phyloP scores from a whole-genome alignment of 2,113 vertebrate genomes.

The Siniperca chuatsi region DNA sequence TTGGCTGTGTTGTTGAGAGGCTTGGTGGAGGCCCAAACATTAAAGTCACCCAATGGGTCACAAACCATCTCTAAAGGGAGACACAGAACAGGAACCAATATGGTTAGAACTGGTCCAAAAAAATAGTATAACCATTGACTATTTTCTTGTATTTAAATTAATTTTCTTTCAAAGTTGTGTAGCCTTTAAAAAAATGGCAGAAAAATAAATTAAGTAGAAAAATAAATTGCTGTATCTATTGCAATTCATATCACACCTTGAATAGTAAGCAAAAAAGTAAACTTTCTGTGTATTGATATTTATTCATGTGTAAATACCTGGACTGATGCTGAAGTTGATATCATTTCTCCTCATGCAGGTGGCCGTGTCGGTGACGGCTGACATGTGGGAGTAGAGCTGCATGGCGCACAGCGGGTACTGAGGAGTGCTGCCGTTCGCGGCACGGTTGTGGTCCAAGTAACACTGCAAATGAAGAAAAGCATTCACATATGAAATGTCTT shows the following conservation, averaged over 20 bases:
- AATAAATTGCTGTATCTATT: too few relatives aligned
- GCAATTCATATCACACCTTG: too few relatives aligned
- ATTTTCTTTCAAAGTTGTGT: not conserved
- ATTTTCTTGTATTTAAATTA: not conserved
- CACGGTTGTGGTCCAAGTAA: conserved; percentile 87
- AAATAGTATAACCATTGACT: not conserved
- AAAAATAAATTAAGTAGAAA: not conserved
- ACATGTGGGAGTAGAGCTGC: conserved; percentile 96
- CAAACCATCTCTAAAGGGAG: conserved; percentile 87
- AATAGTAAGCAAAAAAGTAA: not conserved
- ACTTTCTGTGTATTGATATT: not conserved
- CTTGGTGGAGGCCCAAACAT: conserved; percentile 89
- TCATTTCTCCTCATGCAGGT: conserved; percentile 94
- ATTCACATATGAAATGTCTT: not conserved
- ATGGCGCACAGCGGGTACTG: conserved; percentile 93
- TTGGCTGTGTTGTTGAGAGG: conserved; percentile 88
- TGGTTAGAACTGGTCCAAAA: not conserved
- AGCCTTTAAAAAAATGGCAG: not conserved
- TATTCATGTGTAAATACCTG: conserved; percentile 80
- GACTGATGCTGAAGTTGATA: conserved; percentile 90
- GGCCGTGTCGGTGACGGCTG: conserved; percentile 89
- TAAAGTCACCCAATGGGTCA: conserved; percentile 90
- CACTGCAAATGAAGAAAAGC: conserved; percentile 81
- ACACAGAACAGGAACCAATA: not conserved
- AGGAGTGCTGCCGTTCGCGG: conserved; percentile 79